Conservation (phyloP, 2,888 invertebrate species). For the Piscicola geometra region DNA sequence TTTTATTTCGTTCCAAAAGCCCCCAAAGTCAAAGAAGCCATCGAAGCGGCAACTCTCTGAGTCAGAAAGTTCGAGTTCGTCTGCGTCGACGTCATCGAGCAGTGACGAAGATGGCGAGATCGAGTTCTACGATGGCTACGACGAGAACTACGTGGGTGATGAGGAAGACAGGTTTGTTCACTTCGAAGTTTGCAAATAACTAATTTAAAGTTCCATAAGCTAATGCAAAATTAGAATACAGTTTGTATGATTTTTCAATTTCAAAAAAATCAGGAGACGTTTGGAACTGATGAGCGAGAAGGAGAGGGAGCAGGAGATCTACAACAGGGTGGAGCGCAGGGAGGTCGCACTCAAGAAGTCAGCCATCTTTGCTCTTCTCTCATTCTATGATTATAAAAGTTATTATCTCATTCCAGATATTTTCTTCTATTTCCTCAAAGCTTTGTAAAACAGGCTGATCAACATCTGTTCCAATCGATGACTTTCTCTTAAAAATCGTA, state of each 20-base stretch:
- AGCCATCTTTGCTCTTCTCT: background rate
- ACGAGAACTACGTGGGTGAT: conserved; percentile 25
- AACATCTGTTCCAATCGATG: background rate
- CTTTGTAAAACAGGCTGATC: background rate
- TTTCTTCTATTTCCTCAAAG: background rate
- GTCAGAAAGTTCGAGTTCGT: background rate
- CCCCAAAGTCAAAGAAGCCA: background rate
- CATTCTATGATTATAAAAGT: background rate
- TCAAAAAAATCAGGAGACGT: background rate
- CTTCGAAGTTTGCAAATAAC: background rate
- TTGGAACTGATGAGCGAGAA: conserved; percentile 19
- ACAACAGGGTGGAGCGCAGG: conserved; percentile 21
- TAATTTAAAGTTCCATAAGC: background rate
- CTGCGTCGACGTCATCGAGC: background rate
- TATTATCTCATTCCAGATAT: background rate
- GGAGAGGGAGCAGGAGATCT: conserved; percentile 28
- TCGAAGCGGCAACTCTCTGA: conserved; percentile 6
- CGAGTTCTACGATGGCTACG: conserved; percentile 24
- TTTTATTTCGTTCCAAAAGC: background rate
- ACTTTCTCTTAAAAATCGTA: background rate
- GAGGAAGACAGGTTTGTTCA: conserved; percentile 14
- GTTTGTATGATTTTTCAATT: too few species aligned
- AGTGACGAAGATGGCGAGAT: conserved; percentile 10
- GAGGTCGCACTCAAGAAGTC: conserved; percentile 20
- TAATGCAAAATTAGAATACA: background rate